Percentiles rank a stretch among this genome's conserved stretches.
Evolutionary conservation across 2,797 vertebrate species (phyloP).

Genomic region (Sebastes cheni): DNA sequence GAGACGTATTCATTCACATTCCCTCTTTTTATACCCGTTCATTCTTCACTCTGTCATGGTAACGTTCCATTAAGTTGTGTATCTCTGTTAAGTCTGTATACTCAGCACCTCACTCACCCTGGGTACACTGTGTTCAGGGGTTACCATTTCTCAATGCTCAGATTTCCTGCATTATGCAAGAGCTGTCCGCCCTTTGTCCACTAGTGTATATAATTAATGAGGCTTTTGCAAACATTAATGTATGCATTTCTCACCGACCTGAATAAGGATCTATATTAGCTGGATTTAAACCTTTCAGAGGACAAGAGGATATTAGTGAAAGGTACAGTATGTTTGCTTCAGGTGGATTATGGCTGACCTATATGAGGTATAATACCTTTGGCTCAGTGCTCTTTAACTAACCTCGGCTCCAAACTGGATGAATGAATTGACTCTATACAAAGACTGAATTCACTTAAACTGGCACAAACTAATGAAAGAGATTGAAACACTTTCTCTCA

Average conservation of each 20-base stretch:
- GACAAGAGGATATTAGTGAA: conserved; percentile 5
- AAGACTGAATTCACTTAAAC: background rate
- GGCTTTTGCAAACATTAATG: conserved; percentile 31
- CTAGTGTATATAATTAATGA: conserved; percentile 18
- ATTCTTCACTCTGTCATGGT: conserved; percentile 38
- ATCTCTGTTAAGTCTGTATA: conserved; percentile 48
- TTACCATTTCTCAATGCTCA: conserved; percentile 32
- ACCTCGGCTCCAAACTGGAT: background rate
- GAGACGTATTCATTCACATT: background rate
- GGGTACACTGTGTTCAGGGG: conserved; percentile 47
- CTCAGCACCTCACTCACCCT: conserved; percentile 15
- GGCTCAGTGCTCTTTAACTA: background rate
- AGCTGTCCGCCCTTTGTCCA: conserved; percentile 46
- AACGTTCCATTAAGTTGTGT: conserved; percentile 40
- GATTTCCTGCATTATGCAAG: conserved; percentile 56
- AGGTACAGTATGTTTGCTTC: conserved; percentile 32
- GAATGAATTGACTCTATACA: background rate
- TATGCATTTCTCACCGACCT: conserved; percentile 16
- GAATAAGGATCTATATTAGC: conserved; percentile 15
- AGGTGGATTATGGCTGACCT: conserved; percentile 8
- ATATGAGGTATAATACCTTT: conserved; percentile 4
- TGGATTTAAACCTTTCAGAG: background rate
- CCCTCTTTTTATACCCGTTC: conserved; percentile 55
- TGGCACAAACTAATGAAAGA: background rate
- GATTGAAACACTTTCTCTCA: background rate